Percentiles rank a stretch among this genome's conserved stretches.
Conservation (phyloP, 2,888 invertebrate genomes). For the Poecilobothrus nobilitatus region DNA sequence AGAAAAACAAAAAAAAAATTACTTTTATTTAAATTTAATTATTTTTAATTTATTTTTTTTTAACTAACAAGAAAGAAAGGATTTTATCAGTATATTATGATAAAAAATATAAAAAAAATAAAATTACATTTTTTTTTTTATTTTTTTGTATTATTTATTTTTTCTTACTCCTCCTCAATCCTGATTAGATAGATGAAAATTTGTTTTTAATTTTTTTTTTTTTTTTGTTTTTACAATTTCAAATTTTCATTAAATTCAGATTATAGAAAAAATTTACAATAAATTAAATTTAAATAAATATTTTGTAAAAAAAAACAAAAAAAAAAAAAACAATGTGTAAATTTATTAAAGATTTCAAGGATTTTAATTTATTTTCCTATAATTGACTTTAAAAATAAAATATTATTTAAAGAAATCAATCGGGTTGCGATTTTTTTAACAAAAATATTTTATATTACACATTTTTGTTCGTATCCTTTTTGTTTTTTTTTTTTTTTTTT, state of each 20-base stretch:
- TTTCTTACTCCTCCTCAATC: not conserved
- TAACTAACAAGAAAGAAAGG: too few species aligned
- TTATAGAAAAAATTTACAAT: not conserved
- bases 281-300: not conserved
- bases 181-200: not conserved
- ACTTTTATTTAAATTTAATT: not conserved
- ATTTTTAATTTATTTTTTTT: not conserved
- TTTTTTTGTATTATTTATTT: not conserved
- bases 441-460: too few species aligned
- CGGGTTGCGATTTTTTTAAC: too few species aligned
- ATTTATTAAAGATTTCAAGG: too few species aligned
- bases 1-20: not conserved
- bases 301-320: too few species aligned
- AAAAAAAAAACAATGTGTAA: too few species aligned
- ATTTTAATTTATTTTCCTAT: too few species aligned
- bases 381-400: too few species aligned
- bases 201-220: not conserved
- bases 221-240: not conserved
- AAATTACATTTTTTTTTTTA: not conserved
- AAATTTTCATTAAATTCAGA: not conserved
- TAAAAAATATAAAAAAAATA: not conserved
- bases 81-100: not conserved
- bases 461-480: too few species aligned
- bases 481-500: too few species aligned
- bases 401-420: too few species aligned